Base-by-base conservation (phyloP, 92 coral and sea anemone species). In the Plumapathes pennacea region DNA sequence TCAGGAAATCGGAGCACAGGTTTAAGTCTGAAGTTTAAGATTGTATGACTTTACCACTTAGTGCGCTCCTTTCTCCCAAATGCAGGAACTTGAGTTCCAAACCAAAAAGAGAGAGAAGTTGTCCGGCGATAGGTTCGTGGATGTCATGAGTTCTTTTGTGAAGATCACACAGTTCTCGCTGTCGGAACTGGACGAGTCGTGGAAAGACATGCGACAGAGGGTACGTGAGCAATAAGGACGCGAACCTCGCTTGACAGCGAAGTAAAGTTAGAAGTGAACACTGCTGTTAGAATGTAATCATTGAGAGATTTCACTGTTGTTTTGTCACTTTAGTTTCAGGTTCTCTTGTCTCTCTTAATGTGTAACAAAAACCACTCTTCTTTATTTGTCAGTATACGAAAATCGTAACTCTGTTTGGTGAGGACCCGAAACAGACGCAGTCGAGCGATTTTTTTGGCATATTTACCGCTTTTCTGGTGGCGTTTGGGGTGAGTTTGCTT, bases 401-500 rank as follows among this genome's bases (percentile, higher is more conserved):
- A 53, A 75, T 84, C 20, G 96, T 94, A 20, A 50, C 67, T 52
- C 64, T 90, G 80, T 94, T 88, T 72, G 99, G 99, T 12, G 99
- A 94, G 56, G 99, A 94, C 34, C 67, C 90, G 32, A 94, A 94
- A 59, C 77, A 83, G 43, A 45, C 67, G 13, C 85, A 85, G 45
- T 88, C 99, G 0, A 96, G 89, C 36, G 80, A 57, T 36, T 94
- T 94, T 84, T 94, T 94, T 64, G 99, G 96, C 13, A 79, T 84
- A 45, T 91, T 91, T 46, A 83, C 85, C 57, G 77, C 84, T 4
- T 91, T 91, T 69, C 72, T 91, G 53, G 85, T 91, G 21, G 87
- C 97, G 13, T 91, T 91, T 46, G 97, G 96, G 83, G 97, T 91
- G 77, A 70, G 96, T 68, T n/a, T n/a, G n/a, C n/a, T n/a, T n/a